Evolutionary conservation across 2,888 invertebrate species (phyloP).

Genomic region (Vesta saturnalis): DNA sequence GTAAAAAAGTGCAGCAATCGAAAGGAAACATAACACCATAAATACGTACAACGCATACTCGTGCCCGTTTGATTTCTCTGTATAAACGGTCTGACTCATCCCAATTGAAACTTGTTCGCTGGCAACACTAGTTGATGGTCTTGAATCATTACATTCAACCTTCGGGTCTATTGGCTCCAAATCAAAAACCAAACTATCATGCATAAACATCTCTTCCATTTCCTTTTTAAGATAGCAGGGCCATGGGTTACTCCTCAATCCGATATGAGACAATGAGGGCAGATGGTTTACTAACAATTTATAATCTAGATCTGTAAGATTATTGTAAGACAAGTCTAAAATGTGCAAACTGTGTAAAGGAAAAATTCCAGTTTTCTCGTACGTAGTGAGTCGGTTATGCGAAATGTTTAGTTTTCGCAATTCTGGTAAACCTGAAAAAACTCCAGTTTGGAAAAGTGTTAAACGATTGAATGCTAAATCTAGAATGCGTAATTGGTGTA

Average conservation of each 20-base stretch:
- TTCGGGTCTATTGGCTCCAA: constrained; percentile 43
- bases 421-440: constrained; percentile 55
- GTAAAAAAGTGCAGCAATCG: constrained; percentile 51
- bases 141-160: constrained; percentile 45
- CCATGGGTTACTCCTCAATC: constrained; percentile 52
- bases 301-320: constrained; percentile 56
- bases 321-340: constrained; percentile 56
- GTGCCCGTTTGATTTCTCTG: constrained; percentile 21
- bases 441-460: constrained; percentile 50
- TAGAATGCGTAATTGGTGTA: constrained; percentile 50
- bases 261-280: constrained; percentile 53
- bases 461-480: constrained; percentile 53
- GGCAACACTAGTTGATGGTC: constrained; percentile 16
- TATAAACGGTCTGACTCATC: background rate
- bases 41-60: constrained; percentile 40
- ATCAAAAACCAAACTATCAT: constrained; percentile 54
- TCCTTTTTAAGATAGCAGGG: constrained; percentile 57
- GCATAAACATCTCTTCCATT: constrained; percentile 52
- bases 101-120: background rate
- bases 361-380: constrained; percentile 54
- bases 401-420: constrained; percentile 55
- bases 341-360: constrained; percentile 54
- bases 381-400: constrained; percentile 44
- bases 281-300: constrained; percentile 51
- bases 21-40: constrained; percentile 46